Evolutionary conservation across 2,113 vertebrate genomes (phyloP), one percentile per base, ranked within the genome.

Genomic region (Salvelinus namaycush): DNA sequence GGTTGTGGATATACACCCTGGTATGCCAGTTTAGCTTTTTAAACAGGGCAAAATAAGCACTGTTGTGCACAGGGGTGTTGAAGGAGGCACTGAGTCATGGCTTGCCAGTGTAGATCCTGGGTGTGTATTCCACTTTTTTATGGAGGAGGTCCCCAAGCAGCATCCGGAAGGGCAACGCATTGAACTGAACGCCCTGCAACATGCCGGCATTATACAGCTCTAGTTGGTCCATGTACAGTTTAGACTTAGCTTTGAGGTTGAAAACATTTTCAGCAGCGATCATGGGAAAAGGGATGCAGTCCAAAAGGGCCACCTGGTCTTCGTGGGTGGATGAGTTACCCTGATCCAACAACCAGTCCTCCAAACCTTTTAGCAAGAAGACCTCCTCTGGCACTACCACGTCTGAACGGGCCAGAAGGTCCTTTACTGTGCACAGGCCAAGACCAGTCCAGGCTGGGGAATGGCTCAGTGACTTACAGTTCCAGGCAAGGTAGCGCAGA

Each of bases 141-240:
- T 44, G 34, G 31, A 29, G 64, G 76, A 78, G 31, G 76, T 73
- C 44, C 81, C 76, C 75, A 78, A 78, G 29, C 72, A 92, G 81
- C 60, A 82, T 26, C 0, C 0, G 13, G 1, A 75, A 8, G 0
- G 91, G 82, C 69, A 93, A 79, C 0, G 89, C 81, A 70, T 92
- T 90, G 85, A 93, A 93, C 75, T 92, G 80, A 74, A 90, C 89
- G 1, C 90, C 93, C 14, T 89, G 76, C n/a, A 91, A 59, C 1
- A 66, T 81, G 60, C 74, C 73, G 18, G 8, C 60, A 6, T 70
- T 57, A 57, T 92, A 82, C 60, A 84, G 65, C 0, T 87, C 86
- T n/a, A 94, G 79, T 22, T 78, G 51, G 59, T 90, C 39, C 39
- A 44, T 44, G 39, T 44, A 44, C 39, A 44, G 39, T 44, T 44